These are phyloP conservation scores for Selene dorsalis DNA, from an alignment of 2,797 vertebrate species.

Conservation along the genomic window DNA sequence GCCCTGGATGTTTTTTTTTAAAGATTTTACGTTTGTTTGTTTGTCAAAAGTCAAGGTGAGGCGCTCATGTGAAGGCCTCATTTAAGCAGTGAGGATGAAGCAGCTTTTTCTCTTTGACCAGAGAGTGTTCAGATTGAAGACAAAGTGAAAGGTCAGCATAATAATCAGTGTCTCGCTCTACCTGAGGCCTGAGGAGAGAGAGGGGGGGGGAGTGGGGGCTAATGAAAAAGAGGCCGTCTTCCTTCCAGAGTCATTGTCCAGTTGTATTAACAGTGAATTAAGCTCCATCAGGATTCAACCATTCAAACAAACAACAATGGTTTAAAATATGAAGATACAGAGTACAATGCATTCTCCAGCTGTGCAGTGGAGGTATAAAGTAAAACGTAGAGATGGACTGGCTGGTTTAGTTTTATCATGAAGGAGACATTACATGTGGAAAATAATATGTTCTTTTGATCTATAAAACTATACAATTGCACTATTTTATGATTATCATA, in stretches of 20 bases:
- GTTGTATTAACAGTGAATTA: conserved; percentile 3
- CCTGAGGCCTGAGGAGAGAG: conserved; percentile 36
- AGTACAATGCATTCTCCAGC: conserved; percentile 5
- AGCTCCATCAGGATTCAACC: conserved; percentile 11
- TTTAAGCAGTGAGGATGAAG: conserved; percentile 15
- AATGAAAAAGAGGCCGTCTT: conserved; percentile 33
- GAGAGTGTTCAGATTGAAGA: conserved; percentile 44
- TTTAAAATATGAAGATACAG: conserved; percentile 4
- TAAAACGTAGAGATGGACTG: not conserved
- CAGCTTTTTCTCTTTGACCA: conserved; percentile 31
- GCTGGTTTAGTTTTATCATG: too few relatives aligned
- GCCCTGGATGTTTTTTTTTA: not conserved
- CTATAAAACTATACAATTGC: too few relatives aligned
- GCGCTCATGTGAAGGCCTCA: conserved; percentile 34
- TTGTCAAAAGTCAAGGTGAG: conserved; percentile 9
- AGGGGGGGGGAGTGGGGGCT: conserved; percentile 17
- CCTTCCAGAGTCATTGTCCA: conserved; percentile 17
- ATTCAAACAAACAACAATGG: conserved; percentile 12
- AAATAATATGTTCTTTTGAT: not conserved
- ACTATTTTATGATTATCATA: too few relatives aligned
- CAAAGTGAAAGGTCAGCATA: conserved; percentile 66
- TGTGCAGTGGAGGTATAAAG: not conserved
- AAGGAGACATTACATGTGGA: not conserved
- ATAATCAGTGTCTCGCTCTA: conserved; percentile 47
- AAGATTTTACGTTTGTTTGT: not conserved